phyloP scores from a whole-genome alignment of 92 coral and sea anemone species.

The Phenganax stokvisi region DNA sequence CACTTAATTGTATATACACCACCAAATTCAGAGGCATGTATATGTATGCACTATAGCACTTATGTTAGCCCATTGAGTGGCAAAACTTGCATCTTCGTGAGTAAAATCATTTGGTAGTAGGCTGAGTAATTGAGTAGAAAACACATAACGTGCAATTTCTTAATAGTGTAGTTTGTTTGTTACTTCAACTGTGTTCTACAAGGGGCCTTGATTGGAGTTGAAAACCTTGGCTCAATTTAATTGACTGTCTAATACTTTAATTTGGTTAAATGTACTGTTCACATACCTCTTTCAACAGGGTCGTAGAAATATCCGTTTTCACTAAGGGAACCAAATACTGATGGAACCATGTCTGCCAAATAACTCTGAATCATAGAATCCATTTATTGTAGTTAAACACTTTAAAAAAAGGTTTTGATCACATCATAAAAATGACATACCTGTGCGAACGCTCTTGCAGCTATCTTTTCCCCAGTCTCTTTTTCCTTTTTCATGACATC shows the following conservation, averaged over 20 bases:
- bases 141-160: no score
- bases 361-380: constrained; percentile 61
- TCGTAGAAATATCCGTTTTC: constrained; percentile 98
- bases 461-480: constrained; percentile 94
- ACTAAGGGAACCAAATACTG: constrained; percentile 93
- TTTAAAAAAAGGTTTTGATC: background rate
- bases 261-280: no score
- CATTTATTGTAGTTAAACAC: background rate
- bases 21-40: background rate
- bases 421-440: constrained; percentile 30
- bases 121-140: no score
- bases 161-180: no score
- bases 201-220: background rate
- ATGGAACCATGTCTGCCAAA: constrained; percentile 96
- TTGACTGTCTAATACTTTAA: no score
- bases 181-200: background rate
- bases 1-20: background rate
- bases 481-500: constrained; percentile 86
- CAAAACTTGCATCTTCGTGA: background rate
- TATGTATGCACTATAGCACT: no score
- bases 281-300: constrained; percentile 96
- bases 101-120: background rate
- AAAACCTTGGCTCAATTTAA: no score
- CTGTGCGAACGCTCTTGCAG: constrained; percentile 99
- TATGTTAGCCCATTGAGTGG: background rate